A percentile compares a stretch with the other conserved stretches of the same genome.
Evolutionary conservation across 2,113 vertebrate genomes (phyloP).

Genomic region (Eptesicus fuscus): DNA sequence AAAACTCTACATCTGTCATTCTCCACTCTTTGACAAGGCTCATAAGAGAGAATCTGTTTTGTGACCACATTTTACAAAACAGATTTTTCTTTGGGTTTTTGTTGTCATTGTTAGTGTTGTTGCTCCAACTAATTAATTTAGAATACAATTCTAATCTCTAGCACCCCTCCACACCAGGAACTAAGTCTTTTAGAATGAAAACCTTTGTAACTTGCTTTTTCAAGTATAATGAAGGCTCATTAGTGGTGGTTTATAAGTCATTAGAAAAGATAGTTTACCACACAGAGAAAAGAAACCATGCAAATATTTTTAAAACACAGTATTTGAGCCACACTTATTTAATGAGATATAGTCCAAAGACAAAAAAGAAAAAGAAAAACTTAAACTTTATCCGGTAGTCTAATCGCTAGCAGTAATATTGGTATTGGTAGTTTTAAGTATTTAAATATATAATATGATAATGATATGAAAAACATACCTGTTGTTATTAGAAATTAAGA

Average conservation of each 20-base stretch:
- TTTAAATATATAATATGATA: background rate
- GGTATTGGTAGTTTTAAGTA: background rate
- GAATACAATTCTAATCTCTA: background rate
- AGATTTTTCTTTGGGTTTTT: background rate
- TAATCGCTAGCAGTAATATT: background rate
- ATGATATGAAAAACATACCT: background rate
- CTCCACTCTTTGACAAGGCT: background rate
- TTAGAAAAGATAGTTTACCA: slow-evolving; percentile 51
- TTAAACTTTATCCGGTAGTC: background rate
- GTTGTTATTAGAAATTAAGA: background rate
- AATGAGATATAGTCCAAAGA: background rate
- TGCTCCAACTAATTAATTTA: slow-evolving; percentile 17
- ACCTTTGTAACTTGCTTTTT: background rate
- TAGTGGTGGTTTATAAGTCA: background rate
- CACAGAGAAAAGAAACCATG: slow-evolving; percentile 34
- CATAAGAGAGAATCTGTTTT: background rate
- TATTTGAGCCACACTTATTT: background rate
- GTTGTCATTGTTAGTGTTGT: background rate
- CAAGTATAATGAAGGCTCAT: slow-evolving; percentile 26
- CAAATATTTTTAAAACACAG: slow-evolving; percentile 25
- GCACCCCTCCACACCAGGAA: background rate
- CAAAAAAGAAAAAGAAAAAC: background rate
- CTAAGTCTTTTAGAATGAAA: background rate
- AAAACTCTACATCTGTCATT: background rate
- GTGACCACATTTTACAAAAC: background rate